A percentile compares a stretch with the other conserved stretches of the same genome.
phyloP scores from a whole-genome alignment of 2,113 vertebrate species.

The Mus musculus region DNA sequence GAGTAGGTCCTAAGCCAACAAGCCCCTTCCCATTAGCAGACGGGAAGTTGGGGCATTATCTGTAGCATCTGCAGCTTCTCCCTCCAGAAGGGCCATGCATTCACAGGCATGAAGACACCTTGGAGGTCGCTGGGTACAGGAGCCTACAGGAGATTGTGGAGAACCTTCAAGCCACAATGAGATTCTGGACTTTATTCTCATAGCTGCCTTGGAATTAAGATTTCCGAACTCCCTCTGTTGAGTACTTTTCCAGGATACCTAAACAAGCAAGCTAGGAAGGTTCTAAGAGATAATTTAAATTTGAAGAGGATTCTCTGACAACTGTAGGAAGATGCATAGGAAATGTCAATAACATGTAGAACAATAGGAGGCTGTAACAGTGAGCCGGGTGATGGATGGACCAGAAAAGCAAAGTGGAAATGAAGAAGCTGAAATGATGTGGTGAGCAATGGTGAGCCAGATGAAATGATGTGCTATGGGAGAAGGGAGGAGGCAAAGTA shows the following conservation, averaged over 20 bases:
- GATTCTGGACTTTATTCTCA: neutral
- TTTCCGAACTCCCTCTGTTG: neutral
- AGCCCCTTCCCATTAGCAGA: neutral
- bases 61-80: neutral
- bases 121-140: neutral
- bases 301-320: neutral
- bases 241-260: neutral
- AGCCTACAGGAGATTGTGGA: neutral
- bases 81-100: neutral
- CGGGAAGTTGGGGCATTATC: neutral
- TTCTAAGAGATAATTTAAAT: neutral
- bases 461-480: neutral
- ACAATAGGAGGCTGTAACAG: neutral
- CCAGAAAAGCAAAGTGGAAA: neutral
- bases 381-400: neutral
- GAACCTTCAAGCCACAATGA: neutral
- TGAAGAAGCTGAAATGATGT: neutral
- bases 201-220: neutral
- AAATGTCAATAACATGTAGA: neutral
- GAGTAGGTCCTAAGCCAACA: neutral
- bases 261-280: neutral
- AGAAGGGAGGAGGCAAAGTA: neutral
- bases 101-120: neutral
- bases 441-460: no score
- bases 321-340: neutral